Evolutionary conservation across 2,888 invertebrate species (phyloP), one percentile per base, ranked within the genome.

Genomic region (Leptogaster cylindrica): DNA sequence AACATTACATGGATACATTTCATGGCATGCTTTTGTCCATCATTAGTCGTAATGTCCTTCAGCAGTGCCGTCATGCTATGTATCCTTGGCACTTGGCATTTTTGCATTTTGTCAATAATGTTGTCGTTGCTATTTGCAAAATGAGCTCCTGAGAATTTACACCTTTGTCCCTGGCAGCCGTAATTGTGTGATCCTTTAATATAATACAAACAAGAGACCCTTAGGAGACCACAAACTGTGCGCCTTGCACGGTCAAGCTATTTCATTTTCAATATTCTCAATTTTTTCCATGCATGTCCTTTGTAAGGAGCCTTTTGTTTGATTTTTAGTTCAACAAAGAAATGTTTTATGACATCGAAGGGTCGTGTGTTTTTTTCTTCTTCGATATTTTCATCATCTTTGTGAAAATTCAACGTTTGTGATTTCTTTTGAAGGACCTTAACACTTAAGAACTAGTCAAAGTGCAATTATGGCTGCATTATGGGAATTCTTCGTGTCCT

Each of bases 391-490:
- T 41, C 41, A 41, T 41, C 10, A 16, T 41, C 14, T 3, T 41
- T 41, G 3, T 12, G 39, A 39, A 39, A 39, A 12, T 41, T 41
- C 18, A 5, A 41, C 18, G 14, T 39, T n/a, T 39, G 4, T 1
- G 10, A 4, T n/a, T 4, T 39, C 4, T n/a, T 12, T 10, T 41
- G 41, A 41, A 41, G 41, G 41, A 16, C n/a, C 41, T 41, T 41
- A 16, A 41, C 41, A 41, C 36, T 67, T 58, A 67, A 67, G 58
- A 61, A 20, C 61, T 61, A 61, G 58, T 67, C 67, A 67, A 67
- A 67, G 36, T 61, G 61, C 61, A 67, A 67, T 67, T 67, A 67
- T 67, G 67, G 61, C 58, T 41, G 61, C 67, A 67, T 67, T 67
- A 67, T 67, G 67, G 67, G 31, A 51, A 33, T n/a, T 50, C 31